phyloP scores from a whole-genome alignment of 2,888 invertebrate species.

The Saturnia japonica region DNA sequence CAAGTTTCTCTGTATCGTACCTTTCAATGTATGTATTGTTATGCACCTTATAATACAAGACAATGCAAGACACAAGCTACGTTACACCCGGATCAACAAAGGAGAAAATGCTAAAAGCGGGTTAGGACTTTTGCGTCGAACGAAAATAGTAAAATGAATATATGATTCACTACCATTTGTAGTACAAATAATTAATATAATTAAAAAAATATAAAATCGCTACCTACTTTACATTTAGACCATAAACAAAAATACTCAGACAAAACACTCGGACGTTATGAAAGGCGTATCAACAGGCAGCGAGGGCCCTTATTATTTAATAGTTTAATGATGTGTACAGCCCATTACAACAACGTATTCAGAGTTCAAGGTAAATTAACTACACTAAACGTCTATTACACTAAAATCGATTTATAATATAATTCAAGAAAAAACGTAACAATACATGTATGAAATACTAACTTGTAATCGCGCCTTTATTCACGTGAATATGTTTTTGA shows the following conservation, averaged over 20 bases:
- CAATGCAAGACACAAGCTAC: too few species aligned
- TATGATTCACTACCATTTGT: too few species aligned
- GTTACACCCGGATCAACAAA: too few species aligned
- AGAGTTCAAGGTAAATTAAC: conserved; percentile 5
- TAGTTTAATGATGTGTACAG: conserved; percentile 8
- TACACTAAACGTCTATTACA: neutral
- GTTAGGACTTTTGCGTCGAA: too few species aligned
- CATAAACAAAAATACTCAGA: neutral
- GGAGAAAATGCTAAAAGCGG: too few species aligned
- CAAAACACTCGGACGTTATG: neutral
- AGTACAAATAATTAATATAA: too few species aligned
- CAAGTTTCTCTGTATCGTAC: too few species aligned
- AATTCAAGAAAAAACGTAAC: too few species aligned
- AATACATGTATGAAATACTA: neutral
- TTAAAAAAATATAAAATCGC: neutral
- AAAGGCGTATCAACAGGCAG: neutral
- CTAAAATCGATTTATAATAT: too few species aligned
- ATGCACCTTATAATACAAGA: too few species aligned
- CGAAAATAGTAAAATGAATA: too few species aligned
- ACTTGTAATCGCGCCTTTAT: neutral
- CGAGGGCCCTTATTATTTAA: conserved; percentile 13
- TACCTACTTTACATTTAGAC: neutral
- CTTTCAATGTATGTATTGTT: too few species aligned
- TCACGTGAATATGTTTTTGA: neutral
- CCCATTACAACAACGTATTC: neutral